Evolutionary conservation across 1,140 invertebrate genomes (phyloP).

Genomic region (Lucilia cuprina): DNA sequence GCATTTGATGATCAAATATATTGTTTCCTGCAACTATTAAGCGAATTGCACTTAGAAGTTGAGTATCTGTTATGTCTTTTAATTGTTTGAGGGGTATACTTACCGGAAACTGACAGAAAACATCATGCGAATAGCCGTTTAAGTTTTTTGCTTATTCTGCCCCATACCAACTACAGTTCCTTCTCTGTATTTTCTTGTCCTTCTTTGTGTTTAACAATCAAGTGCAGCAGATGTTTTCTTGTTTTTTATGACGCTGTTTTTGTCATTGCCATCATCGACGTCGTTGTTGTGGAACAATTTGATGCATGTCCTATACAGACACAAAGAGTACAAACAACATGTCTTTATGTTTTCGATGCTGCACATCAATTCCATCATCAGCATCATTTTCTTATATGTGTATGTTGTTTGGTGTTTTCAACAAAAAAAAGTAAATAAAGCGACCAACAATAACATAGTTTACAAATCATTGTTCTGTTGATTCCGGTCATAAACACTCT

Average conservation of each 20-base stretch:
- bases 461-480: background rate
- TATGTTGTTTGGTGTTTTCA: background rate
- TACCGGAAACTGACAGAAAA: background rate
- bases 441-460: background rate
- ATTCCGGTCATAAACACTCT: too few relatives aligned
- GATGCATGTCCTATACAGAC: too few relatives aligned
- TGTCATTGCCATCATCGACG: too few relatives aligned
- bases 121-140: background rate
- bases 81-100: background rate
- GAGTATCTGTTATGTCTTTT: too few relatives aligned
- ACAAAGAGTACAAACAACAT: background rate
- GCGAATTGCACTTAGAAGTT: too few relatives aligned
- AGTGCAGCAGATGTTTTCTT: background rate
- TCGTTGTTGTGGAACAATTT: too few relatives aligned
- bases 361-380: background rate
- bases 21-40: too few relatives aligned
- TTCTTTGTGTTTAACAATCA: too few relatives aligned
- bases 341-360: background rate
- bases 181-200: too few relatives aligned
- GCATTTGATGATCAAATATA: too few relatives aligned
- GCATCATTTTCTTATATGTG: background rate
- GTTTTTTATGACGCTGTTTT: background rate
- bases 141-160: background rate
- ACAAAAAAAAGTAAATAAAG: background rate
- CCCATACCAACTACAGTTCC: background rate